These are phyloP conservation scores for Drosophila pseudoobscura DNA, from an alignment of 1,140 invertebrate species.

Conservation along the genomic window DNA sequence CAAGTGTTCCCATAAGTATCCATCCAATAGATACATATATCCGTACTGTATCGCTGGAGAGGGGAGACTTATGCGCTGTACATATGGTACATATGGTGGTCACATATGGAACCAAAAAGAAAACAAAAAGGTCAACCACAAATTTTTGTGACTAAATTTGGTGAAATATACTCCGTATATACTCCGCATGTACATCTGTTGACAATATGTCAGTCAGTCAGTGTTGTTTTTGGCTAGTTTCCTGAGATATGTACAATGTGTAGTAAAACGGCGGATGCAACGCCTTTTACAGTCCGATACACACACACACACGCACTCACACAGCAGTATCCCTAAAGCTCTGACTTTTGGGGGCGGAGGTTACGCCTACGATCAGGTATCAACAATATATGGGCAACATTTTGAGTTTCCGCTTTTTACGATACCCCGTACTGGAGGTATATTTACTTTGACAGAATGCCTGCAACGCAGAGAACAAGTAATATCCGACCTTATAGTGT, in stretches of 20 bases:
- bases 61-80: background rate
- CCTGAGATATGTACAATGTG: conserved; percentile 36
- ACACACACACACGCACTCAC: too few relatives aligned
- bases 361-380: conserved; percentile 21
- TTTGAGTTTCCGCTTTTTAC: conserved; percentile 61
- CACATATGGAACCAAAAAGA: background rate
- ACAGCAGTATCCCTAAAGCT: conserved; percentile 1
- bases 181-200: conserved; percentile 8
- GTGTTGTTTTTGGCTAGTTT: conserved; percentile 30
- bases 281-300: conserved; percentile 40
- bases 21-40: too few relatives aligned
- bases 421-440: too few relatives aligned
- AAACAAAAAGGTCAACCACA: conserved; percentile 35
- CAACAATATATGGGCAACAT: conserved; percentile 46
- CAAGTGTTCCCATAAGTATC: too few relatives aligned
- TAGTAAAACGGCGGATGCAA: conserved; percentile 65
- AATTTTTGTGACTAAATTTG: conserved; percentile 45
- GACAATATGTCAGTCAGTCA: conserved; percentile 1
- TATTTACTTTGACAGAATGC: too few relatives aligned
- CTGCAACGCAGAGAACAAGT: too few relatives aligned
- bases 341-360: conserved; percentile 17
- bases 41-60: too few relatives aligned
- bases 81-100: background rate
- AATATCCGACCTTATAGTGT: too few relatives aligned
- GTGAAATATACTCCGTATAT: conserved; percentile 6